Base-by-base conservation (phyloP, 1,140 invertebrate species). In the Euwallacea similis region DNA sequence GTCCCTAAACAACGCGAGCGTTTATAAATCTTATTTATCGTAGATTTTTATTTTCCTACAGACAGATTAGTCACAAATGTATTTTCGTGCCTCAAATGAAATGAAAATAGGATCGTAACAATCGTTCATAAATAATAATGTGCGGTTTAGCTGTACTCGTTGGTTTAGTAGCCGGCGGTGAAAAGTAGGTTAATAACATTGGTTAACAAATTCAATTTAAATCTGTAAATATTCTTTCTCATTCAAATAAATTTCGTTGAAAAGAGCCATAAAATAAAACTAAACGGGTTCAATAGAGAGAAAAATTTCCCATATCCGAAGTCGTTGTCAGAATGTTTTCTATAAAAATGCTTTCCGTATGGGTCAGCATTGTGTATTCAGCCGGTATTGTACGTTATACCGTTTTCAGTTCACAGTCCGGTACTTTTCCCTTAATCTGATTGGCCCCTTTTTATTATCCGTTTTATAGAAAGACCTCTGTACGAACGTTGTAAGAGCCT, bases 361-460 rank as follows among this genome's bases (percentile, higher is more conserved):
- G 63, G 69, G 69, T 71, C 69, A 71, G 69, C 69, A 71, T 71
- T 71, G 69, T 71, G 69, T 71, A 71, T 71, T 71, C 69, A 71
- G 69, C 63, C 54, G 69, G 69, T 71, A 71, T 65, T 69, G 62
- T 66, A 65, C 56, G 69, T 66, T 66, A 60, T 71, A 59, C 62
- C 61, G 56, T 59, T 60, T 71, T 66, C 62, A 65, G 69, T 66
- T 71, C 63, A 60, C 63, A 65, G 61, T 66, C 69, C 63, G 54
- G 42, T 66, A 71, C 63, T 66, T 71, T 66, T 71, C 50, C 69
- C 63, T 71, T 71, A 71, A 71, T 71, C 69, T 66, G 69, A 71
- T 71, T 65, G 61, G 63, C 63, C 69, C 56, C 66, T 65, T 66
- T 71, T 71, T 71, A 71, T 66, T 66, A 66, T 71, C 42, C 68